Percentiles rank a stretch among this genome's conserved stretches.
phyloP scores from a whole-genome alignment of 2,888 invertebrate species.

The Hypercompe scribonia region DNA sequence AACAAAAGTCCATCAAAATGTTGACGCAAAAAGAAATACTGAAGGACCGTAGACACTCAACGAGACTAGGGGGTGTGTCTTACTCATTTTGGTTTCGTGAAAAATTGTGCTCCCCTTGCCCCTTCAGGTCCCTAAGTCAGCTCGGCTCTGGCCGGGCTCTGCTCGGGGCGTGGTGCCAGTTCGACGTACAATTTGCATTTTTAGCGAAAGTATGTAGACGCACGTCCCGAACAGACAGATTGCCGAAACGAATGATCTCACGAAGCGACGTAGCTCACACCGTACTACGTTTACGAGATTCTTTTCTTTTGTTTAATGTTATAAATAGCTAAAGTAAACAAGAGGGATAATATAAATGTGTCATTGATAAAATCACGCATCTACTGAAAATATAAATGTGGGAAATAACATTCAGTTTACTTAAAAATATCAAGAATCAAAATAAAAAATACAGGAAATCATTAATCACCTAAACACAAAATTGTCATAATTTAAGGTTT shows the following conservation, averaged over 20 bases:
- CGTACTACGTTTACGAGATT: conserved; percentile 53
- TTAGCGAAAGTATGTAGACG: conserved; percentile 81
- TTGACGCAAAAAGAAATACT: conserved; percentile 68
- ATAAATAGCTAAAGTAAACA: not conserved
- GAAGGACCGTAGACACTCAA: conserved; percentile 59
- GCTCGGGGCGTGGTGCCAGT: conserved; percentile 79
- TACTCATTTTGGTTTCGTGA: conserved; percentile 80
- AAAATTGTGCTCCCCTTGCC: conserved; percentile 75
- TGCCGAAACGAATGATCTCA: conserved; percentile 79
- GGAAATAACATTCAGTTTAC: not conserved
- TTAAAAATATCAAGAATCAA: not conserved
- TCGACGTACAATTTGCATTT: conserved; percentile 82
- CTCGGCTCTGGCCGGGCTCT: conserved; percentile 56
- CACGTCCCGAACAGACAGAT: conserved; percentile 81
- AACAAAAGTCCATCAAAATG: conserved; percentile 57
- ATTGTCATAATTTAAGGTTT: no score
- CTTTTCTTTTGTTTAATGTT: conserved; percentile 22
- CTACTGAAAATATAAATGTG: not conserved
- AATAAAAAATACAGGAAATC: not conserved
- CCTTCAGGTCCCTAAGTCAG: conserved; percentile 68
- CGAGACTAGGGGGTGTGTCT: conserved; percentile 76
- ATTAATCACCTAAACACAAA: no score
- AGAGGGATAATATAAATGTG: not conserved
- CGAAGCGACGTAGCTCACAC: conserved; percentile 66
- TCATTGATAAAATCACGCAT: not conserved